Base-by-base conservation (phyloP, 2,888 invertebrate genomes). In the Trichopria drosophilae region DNA sequence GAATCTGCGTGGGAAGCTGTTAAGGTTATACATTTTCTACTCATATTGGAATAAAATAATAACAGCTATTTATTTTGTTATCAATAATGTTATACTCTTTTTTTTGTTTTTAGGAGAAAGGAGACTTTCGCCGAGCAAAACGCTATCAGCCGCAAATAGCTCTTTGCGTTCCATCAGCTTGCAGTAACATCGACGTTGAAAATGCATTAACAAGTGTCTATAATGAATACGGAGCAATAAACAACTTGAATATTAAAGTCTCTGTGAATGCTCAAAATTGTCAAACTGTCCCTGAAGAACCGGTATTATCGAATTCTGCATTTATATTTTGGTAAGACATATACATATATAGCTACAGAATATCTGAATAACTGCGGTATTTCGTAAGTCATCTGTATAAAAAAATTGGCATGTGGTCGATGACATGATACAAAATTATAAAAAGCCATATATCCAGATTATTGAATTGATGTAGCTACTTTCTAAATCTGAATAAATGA, bases 131-230 rank as follows among this genome's bases (percentile, higher is more conserved):
- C 35, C 58, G 64, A 3, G 50, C 60, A 9, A 58, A 54, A 32
- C 55, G 65, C 37, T 64, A 65, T 28, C 32, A 35, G 15, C 15
- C 63, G 19, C 58, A 64, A 54, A 41, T 64, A 83, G 85, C 81
- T 3, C 63, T 84, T 22, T 85, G 85, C 61, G 78, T 84, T 22
- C 85, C 85, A 2, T 75, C 79, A 12, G 76, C 78, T 1, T 85
- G 85, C 67, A 75, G 76, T 1, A 59, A 80, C 12, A 61, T 71
- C 19, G 84, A 85, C 60, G 79, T 84, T 1, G 78, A 82, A 62
- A 67, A 76, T 16, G 78, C 80, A 3, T 71, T 84, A 20, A 71
- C 71, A 36, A 72, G 76, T 34, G 76, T 75, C 12, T 59, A 83
- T 5, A 67, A 69, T 13, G 71, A 72, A 39, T 72, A 81, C 50